Base-by-base conservation (phyloP, 2,888 invertebrate species). In the Crossocerus cetratus region DNA sequence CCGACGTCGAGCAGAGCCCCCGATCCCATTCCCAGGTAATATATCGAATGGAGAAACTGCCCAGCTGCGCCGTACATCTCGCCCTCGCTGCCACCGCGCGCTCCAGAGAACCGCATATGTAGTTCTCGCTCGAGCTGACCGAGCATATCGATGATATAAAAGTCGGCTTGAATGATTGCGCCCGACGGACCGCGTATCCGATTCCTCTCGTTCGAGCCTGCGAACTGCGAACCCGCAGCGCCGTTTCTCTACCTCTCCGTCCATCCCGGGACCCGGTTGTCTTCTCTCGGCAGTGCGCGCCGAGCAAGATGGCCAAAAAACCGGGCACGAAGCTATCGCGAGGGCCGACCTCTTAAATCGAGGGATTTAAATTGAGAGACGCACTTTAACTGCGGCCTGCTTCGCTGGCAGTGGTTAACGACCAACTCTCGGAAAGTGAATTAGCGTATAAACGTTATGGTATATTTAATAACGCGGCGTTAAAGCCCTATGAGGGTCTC, bases 71-170 rank as follows among this genome's bases (percentile, higher is more conserved):
- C 73, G 65, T 75, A 71, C 45, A 69, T 77, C 68, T 62, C 65
- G 32, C 8, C 32, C 21, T 55, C 58, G 20, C 65, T 63, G 62
- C 44, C 59, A 59, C 65, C n/a, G 23, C n/a, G 23, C 32, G 32
- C 58, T 57, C 64, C 22, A 32, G 16, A 44, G 20, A 49, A 55
- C 65, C 61, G 63, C 64, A 65, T 54, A 69, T 66, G 67, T 71
- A 75, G 67, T 70, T 76, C 74, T 72, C 72, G 69, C 67, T 16
- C 14, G 49, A 74, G 76, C 69, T 82, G 83, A 82, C 74, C 77
- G 62, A 77, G 77, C 81, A 76, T 56, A 78, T 80, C 65, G 76
- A 72, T 62, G 70, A 76, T 74, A 78, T 76, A 74, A 83, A 80
- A 65, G 74, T 71, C 67, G 69, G 69, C 72, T 79, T 44, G 72